Percentiles rank a stretch among this genome's conserved stretches.
phyloP scores from a whole-genome alignment of 2,113 vertebrate species.

The Guaruba guarouba region DNA sequence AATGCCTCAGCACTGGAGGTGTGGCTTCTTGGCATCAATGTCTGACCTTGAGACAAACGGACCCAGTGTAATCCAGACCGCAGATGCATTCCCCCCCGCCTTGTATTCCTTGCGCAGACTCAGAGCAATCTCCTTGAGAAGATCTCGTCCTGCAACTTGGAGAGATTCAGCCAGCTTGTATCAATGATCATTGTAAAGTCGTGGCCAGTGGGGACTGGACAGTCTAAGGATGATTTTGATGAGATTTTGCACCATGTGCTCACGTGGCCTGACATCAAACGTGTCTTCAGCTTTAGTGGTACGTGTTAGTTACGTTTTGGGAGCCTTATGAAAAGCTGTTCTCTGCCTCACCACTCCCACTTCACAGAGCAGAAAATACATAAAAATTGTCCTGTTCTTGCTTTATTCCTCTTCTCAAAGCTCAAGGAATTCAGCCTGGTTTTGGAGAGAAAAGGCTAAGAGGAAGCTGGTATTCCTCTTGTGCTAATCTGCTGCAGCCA shows the following conservation, averaged over 20 bases:
- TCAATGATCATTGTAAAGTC: constrained; percentile 85
- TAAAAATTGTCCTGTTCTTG: background rate
- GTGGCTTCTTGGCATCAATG: background rate
- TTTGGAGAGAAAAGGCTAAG: background rate
- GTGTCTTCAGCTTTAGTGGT: constrained; percentile 83
- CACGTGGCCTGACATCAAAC: constrained; percentile 76
- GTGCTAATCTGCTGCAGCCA: background rate
- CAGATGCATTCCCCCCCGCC: background rate
- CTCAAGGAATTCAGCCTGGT: background rate
- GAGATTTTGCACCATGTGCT: constrained; percentile 80
- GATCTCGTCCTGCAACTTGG: background rate
- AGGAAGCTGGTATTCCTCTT: background rate
- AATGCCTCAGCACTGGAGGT: background rate
- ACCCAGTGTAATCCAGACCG: accelerated
- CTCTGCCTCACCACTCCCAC: background rate
- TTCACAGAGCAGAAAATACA: background rate
- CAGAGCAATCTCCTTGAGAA: constrained; percentile 56
- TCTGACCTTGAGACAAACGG: accelerated
- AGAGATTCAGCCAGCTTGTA: constrained; percentile 80
- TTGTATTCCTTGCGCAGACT: constrained; percentile 1
- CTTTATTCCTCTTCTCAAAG: background rate
- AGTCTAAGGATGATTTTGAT: constrained; percentile 32
- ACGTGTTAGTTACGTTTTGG: background rate
- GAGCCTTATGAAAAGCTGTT: background rate
- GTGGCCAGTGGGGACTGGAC: constrained; percentile 73